phyloP scores from a whole-genome alignment of 92 coral and sea anemone genomes.

The Umimayanthus kanabou region DNA sequence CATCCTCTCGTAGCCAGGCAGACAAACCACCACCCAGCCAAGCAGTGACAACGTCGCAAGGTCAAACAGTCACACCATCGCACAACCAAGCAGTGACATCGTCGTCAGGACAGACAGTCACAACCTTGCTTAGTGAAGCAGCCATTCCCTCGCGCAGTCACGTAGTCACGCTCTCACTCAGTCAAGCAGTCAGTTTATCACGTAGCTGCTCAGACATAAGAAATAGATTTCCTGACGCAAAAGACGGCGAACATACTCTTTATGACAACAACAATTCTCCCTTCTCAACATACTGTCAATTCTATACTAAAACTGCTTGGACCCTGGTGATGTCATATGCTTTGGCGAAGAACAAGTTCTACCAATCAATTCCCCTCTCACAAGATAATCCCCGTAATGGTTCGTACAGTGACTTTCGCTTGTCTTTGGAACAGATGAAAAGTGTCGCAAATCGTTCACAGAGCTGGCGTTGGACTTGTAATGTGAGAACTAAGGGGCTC shows the following conservation, averaged over 20 bases:
- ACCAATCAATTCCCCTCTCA: not conserved
- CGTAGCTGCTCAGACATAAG: slow-evolving; percentile 1
- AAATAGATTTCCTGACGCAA: not conserved
- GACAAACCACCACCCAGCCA: not conserved
- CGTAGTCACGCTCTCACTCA: not conserved
- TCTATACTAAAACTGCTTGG: not conserved
- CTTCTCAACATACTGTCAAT: not conserved
- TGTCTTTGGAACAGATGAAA: not conserved
- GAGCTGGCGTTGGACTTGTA: not conserved
- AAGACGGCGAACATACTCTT: not conserved
- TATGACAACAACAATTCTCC: not conserved
- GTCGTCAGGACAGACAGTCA: not conserved
- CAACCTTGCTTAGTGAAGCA: not conserved
- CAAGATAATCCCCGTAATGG: not conserved
- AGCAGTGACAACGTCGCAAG: not conserved
- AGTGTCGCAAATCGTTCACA: not conserved
- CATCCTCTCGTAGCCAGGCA: too few relatives aligned
- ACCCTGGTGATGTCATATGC: slow-evolving; percentile 5
- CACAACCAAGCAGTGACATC: not conserved
- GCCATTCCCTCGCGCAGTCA: not conserved
- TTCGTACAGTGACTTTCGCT: not conserved
- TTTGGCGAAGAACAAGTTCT: not conserved
- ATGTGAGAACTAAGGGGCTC: not conserved
- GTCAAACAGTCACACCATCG: not conserved
- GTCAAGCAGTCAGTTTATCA: not conserved